Evolutionary conservation across 2,797 vertebrate genomes (phyloP), one percentile per base, ranked within the genome.

Genomic region (Cyprinella venusta): DNA sequence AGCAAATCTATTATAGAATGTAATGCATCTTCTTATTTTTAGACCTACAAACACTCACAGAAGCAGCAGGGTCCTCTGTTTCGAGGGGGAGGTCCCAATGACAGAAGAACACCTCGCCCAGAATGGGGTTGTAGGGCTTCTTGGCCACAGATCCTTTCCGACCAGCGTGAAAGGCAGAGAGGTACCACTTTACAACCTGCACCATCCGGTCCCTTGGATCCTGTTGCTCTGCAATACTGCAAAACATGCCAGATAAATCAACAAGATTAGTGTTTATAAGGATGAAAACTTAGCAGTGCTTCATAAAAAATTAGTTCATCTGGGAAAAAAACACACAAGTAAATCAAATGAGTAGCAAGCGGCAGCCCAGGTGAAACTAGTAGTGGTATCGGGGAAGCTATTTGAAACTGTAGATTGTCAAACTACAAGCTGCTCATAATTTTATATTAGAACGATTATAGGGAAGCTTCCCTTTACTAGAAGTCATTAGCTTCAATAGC

Each of bases 121-220:
- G 92, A 77, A 99, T 98, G 30, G 98, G 98, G 88, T 99, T 99
- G 93, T 99, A 99, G 79, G 98, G 98, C 89, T 99, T 99, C 92
- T 99, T 99, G 90, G 98, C 98, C 89, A 99, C 98, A 0, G 97
- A 99, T 71, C 98, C 98, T 93, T 98, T 99, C 90, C 98, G 96
- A 86, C 98, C 98, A 40, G 98, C 98, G 24, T 99, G 98, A 91
- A 99, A 99, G 76, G 98, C 98, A 65, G 98, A 99, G 86, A 99
- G 95, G 93, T 99, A 99, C 98, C 98, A 99, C 82, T 95, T 97
- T 5, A 99, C 96, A 90, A 99, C 97, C 5, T 99, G 95, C 42
- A 98, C 96, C 97, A 99, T 99, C 85, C 98, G 95, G 56, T 99
- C 98, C 89, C 92, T 94, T 77, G 98, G 91, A 83, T 99, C 98